phyloP scores from a whole-genome alignment of 2,888 invertebrate species.

The Pilophorus perplexus region DNA sequence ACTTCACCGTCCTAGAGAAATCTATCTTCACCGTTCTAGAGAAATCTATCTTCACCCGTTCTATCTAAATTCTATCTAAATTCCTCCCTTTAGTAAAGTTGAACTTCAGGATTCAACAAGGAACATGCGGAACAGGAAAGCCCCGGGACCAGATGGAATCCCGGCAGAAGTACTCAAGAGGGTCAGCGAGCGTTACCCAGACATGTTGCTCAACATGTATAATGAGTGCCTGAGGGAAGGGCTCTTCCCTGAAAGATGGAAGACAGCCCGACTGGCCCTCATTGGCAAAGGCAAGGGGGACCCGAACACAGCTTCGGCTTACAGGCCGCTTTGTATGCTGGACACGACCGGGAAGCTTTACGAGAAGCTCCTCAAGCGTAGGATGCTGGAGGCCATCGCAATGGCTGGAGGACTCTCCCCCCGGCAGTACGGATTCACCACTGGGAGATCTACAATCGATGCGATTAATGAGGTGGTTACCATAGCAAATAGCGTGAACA shows the following conservation, averaged over 20 bases:
- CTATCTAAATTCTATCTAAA: too few species aligned
- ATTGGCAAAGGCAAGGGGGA: constrained; percentile 33
- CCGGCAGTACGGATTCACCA: constrained; percentile 46
- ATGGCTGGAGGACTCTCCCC: constrained; percentile 44
- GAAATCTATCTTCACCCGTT: too few species aligned
- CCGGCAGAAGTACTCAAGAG: constrained; percentile 32
- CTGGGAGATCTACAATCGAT: constrained; percentile 44
- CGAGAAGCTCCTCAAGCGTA: constrained; percentile 49
- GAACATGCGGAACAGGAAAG: constrained; percentile 34
- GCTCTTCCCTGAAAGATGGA: constrained; percentile 24
- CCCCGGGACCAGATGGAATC: constrained; percentile 36
- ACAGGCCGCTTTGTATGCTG: constrained; percentile 34
- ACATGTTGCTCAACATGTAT: constrained; percentile 36
- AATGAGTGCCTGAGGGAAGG: constrained; percentile 36
- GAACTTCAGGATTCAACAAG: constrained; percentile 35
- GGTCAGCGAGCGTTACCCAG: not conserved
- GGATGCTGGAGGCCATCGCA: constrained; percentile 47
- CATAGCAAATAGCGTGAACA: not conserved
- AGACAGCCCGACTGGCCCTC: constrained; percentile 26
- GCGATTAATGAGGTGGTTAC: constrained; percentile 41
- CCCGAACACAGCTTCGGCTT: constrained; percentile 28
- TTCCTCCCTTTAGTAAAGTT: constrained; percentile 34
- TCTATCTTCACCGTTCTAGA: too few species aligned
- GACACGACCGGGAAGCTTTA: constrained; percentile 44
- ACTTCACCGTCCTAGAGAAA: too few species aligned